Percentiles rank a stretch among this genome's conserved stretches.
phyloP scores from a whole-genome alignment of 2,797 vertebrate genomes.

The Pipistrellus pipistrellus region DNA sequence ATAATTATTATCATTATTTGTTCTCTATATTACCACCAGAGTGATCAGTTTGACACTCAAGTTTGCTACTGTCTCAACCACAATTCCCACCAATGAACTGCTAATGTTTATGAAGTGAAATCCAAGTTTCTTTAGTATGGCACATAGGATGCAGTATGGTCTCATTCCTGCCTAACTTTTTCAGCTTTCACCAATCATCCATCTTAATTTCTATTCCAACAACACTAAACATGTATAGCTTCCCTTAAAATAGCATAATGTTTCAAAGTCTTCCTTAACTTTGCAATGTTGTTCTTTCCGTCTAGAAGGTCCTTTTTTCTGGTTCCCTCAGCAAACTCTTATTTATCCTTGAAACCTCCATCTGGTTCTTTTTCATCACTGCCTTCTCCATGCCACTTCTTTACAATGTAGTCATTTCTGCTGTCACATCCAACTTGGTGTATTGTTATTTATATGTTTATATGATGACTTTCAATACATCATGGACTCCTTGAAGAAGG shows the following conservation, averaged over 20 bases:
- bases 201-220: neutral
- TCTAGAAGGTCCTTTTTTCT: neutral
- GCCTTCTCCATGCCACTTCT: neutral
- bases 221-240: neutral
- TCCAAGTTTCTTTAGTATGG: neutral
- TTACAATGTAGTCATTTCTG: neutral
- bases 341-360: neutral
- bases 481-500: neutral
- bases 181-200: neutral
- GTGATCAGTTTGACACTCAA: neutral
- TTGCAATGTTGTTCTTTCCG: neutral
- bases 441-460: neutral
- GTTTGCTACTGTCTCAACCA: neutral
- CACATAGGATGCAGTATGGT: neutral
- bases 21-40: neutral
- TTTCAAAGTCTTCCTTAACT: conserved; percentile 23
- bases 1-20: neutral
- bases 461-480: neutral
- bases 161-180: neutral
- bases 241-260: neutral
- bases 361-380: neutral
- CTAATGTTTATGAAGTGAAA: conserved; percentile 1
- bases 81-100: neutral
- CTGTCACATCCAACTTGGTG: neutral
- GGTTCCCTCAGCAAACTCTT: neutral